phyloP scores from a whole-genome alignment of 2,797 vertebrate species.

The Diceros bicornis region DNA sequence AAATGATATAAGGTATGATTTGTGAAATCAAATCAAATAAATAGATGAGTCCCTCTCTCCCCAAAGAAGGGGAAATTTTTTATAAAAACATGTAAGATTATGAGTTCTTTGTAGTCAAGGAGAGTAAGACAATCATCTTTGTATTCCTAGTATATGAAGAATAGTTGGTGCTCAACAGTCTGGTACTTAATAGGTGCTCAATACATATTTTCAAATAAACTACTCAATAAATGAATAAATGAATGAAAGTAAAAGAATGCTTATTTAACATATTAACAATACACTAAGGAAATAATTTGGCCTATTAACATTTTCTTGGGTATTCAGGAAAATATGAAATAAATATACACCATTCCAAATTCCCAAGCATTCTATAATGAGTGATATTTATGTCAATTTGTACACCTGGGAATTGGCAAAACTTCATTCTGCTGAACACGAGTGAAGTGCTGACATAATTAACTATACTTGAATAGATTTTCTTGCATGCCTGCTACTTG shows the following conservation, averaged over 20 bases:
- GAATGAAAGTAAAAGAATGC: neutral
- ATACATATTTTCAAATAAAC: neutral
- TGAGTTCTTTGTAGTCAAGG: neutral
- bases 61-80: constrained; percentile 29
- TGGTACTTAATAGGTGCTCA: neutral
- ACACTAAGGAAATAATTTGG: neutral
- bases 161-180: neutral
- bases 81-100: constrained; percentile 25
- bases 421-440: neutral
- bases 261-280: neutral
- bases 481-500: neutral
- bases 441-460: neutral
- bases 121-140: neutral
- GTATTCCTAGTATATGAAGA: neutral
- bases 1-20: constrained; percentile 82
- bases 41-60: constrained; percentile 65
- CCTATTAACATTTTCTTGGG: neutral
- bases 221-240: neutral
- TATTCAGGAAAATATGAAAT: constrained; percentile 50
- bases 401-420: neutral
- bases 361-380: neutral
- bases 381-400: neutral
- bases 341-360: neutral
- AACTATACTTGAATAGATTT: neutral
- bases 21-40: constrained; percentile 75